Base-by-base conservation (phyloP, 2,113 vertebrate genomes). In the Oncorhynchus kisutch region DNA sequence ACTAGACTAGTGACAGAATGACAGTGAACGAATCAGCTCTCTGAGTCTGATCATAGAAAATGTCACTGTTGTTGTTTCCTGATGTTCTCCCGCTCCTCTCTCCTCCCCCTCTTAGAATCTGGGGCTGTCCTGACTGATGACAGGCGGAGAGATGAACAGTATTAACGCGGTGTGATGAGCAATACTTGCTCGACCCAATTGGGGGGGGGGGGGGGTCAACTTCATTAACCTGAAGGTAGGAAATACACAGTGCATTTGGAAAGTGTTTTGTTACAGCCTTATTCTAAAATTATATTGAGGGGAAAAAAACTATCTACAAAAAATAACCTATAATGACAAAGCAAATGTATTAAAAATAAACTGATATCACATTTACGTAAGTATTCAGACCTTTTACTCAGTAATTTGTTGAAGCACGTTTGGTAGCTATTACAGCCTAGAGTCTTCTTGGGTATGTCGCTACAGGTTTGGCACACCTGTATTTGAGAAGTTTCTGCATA, bases 141-240 rank as follows among this genome's bases (percentile, higher is more conserved):
- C 84, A 87, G 86, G 85, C 79, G 76, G 84, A 11, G 39, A 74
- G 80, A 88, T 92, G 92, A 91, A 92, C 86, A 90, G 85, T 75
- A 84, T 92, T 93, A 89, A 90, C 39, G 62, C 34, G 22, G 59
- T 3, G 78, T 71, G 87, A 91, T 84, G 86, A 88, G 81, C 83
- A 86, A 89, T 88, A 89, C 92, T 90, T 89, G 88, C 78, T 81
- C 49, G 79, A 79, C 70, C 85, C 89, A 76, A 88, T 84, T 84
- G 78, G 13, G 0, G 3, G 78, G 27, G 79, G n/a, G 13, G 79
- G 81, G 86, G 77, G 71, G 79, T 66, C 1, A 0, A 66, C 13
- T 4, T 25, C 4, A 48, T 18, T 2, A 60, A 39, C 34, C 34
- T 45, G 9, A 9, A 45, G 39, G 39, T 45, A 45, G 39, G 67